Percentiles rank a stretch among this genome's conserved stretches.
Conservation (phyloP, 2,888 invertebrate species). For the Drosophila rubida region DNA sequence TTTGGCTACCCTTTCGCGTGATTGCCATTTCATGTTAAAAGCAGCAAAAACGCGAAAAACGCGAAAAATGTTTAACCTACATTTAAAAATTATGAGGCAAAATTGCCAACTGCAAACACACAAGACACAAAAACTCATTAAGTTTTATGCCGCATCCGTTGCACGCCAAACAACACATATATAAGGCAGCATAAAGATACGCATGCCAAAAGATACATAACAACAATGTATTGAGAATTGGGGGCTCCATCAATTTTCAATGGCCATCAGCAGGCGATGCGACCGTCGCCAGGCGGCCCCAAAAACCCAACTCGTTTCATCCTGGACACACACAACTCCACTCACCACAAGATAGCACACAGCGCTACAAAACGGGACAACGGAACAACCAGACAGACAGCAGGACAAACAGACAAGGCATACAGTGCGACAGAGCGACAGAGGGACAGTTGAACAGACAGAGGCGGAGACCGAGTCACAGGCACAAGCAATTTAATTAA, state of each 20-base stretch:
- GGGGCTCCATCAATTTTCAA: constrained; percentile 67
- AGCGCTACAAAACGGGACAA: constrained; percentile 4
- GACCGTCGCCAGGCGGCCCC: constrained; percentile 15
- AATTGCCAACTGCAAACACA: constrained; percentile 37
- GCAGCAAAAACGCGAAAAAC: constrained; percentile 32
- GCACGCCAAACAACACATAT: constrained; percentile 27
- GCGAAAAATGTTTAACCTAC: constrained; percentile 73
- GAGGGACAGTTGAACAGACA: neutral
- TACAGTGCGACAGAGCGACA: neutral
- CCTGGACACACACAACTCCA: neutral
- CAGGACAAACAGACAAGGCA: constrained; percentile 20
- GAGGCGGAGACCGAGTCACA: constrained; percentile 17
- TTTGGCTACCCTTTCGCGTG: constrained; percentile 56
- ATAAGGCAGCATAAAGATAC: constrained; percentile 22
- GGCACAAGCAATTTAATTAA: constrained; percentile 65
- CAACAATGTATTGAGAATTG: constrained; percentile 50
- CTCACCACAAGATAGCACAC: constrained; percentile 8
- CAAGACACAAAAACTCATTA: constrained; percentile 67
- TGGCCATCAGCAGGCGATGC: constrained; percentile 57
- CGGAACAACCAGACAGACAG: constrained; percentile 21
- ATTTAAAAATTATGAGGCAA: constrained; percentile 54
- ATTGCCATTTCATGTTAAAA: constrained; percentile 19
- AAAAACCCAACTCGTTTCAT: constrained; percentile 42
- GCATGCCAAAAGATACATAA: constrained; percentile 36
- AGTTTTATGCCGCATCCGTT: constrained; percentile 61